These are phyloP conservation scores for Athene noctua DNA, from an alignment of 2,113 vertebrate species.

Conservation along the genomic window DNA sequence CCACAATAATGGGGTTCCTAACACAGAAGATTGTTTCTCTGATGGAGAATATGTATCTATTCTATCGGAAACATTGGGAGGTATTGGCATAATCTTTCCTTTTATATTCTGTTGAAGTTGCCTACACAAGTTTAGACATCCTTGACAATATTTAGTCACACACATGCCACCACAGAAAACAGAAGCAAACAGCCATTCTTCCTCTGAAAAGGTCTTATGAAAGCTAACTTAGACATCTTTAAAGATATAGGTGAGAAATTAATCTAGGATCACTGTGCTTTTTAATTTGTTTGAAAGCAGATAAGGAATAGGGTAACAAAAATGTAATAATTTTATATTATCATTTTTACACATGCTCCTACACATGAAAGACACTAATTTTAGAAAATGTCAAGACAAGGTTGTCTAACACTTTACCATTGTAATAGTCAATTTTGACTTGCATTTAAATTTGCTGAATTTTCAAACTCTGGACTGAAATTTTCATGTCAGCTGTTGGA, in stretches of 20 bases:
- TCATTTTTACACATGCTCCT: not conserved
- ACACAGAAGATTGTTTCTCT: not conserved
- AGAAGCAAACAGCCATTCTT: not conserved
- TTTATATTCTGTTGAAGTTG: not conserved
- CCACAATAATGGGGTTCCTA: not conserved
- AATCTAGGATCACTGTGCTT: not conserved
- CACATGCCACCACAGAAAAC: not conserved
- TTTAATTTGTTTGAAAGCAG: not conserved
- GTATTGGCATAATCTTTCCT: not conserved
- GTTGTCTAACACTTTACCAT: not conserved
- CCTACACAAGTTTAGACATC: not conserved
- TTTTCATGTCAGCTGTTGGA: not conserved
- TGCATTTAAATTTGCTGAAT: not conserved
- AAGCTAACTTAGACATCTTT: not conserved
- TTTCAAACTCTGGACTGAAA: not conserved
- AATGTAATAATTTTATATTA: not conserved
- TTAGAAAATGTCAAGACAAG: not conserved
- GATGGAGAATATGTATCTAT: not conserved
- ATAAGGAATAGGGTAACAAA: not conserved
- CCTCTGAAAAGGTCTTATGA: not conserved
- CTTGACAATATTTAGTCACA: not conserved
- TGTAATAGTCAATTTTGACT: not conserved
- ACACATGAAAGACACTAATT: not conserved
- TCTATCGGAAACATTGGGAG: not conserved
- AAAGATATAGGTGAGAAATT: not conserved